Conservation (phyloP, 2,113 vertebrate genomes). For the Strix uralensis region DNA sequence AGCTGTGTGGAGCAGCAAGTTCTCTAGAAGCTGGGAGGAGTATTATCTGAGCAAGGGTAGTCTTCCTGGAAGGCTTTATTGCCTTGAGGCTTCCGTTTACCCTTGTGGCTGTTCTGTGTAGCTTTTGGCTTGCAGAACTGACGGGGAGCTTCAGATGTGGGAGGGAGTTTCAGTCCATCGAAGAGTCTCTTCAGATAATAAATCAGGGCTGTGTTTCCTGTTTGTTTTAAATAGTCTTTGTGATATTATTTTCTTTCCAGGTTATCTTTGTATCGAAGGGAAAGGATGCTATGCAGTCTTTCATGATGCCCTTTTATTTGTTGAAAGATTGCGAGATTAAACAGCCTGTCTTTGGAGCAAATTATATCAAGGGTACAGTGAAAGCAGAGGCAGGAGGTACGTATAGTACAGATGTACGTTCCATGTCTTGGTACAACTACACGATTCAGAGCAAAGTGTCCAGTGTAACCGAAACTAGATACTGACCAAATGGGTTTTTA, state of each 20-base stretch:
- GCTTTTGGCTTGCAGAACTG: neutral
- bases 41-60: neutral
- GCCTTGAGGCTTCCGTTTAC: neutral
- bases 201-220: neutral
- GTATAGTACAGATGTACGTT: neutral
- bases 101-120: neutral
- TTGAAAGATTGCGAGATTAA: slow-evolving; percentile 96
- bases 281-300: slow-evolving; percentile 89
- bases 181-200: neutral
- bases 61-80: neutral
- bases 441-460: neutral
- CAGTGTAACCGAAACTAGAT: neutral
- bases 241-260: slow-evolving; percentile 65
- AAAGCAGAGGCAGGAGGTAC: slow-evolving; percentile 89
- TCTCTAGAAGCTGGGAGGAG: neutral
- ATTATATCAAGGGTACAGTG: slow-evolving; percentile 91
- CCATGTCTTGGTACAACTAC: neutral
- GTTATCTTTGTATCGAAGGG: slow-evolving; percentile 94
- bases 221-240: neutral
- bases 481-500: neutral
- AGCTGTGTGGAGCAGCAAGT: neutral
- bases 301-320: slow-evolving; percentile 98
- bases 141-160: neutral
- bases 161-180: neutral
- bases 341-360: slow-evolving; percentile 94